These are phyloP conservation scores for Dreissena rostriformis DNA, from an alignment of 1,140 invertebrate species.

Conservation along the genomic window DNA sequence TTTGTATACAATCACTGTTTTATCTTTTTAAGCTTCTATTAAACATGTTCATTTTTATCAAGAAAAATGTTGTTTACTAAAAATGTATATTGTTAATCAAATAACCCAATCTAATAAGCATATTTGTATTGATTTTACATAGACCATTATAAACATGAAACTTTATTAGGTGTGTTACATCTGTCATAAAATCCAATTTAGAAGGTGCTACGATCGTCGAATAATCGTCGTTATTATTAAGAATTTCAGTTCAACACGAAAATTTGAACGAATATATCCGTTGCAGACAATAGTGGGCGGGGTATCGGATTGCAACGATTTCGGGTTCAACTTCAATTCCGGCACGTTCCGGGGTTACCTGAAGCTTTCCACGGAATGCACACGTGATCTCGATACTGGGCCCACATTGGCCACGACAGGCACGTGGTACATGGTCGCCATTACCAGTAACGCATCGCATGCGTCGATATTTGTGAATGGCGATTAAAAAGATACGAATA, in stretches of 20 bases:
- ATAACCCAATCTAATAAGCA: too few species aligned
- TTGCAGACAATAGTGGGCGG: conserved; percentile 68
- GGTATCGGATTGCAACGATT: conserved; percentile 63
- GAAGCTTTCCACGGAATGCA: conserved; percentile 42
- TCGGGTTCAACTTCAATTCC: conserved; percentile 65
- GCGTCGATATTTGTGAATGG: conserved; percentile 61
- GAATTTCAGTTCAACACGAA: too few species aligned
- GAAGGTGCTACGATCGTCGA: too few species aligned
- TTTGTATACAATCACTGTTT: too few species aligned
- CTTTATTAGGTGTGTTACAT: too few species aligned
- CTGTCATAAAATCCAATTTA: too few species aligned
- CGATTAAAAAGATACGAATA: conserved; percentile 27
- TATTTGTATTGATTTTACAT: too few species aligned
- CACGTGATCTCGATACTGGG: conserved; percentile 45
- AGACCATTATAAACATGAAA: too few species aligned
- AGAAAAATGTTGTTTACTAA: background rate
- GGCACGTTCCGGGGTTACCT: conserved; percentile 67
- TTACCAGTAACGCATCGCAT: conserved; percentile 66
- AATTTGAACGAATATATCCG: background rate
- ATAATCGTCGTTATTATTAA: too few species aligned
- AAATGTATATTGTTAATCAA: background rate
- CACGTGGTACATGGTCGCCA: conserved; percentile 70
- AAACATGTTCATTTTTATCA: too few species aligned
- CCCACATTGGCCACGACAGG: conserved; percentile 15
- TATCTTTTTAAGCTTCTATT: too few species aligned